These are phyloP conservation scores for Scolopax rusticola DNA, from an alignment of 2,797 vertebrate genomes.

Conservation along the genomic window DNA sequence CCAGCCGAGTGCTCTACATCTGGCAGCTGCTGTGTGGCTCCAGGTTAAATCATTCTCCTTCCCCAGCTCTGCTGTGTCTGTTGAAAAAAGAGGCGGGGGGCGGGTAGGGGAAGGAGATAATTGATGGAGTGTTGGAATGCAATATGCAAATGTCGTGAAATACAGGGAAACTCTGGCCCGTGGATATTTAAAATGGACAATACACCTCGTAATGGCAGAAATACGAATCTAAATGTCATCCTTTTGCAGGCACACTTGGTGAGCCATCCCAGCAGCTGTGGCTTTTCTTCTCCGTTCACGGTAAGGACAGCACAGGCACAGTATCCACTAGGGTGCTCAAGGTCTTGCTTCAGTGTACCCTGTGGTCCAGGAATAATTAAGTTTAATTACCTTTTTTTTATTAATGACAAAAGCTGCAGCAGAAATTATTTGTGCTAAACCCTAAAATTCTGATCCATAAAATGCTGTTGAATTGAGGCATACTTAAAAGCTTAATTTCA, in stretches of 20 bases:
- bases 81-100: neutral
- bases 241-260: neutral
- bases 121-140: neutral
- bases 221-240: neutral
- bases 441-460: neutral
- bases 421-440: neutral
- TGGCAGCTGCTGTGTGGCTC: neutral
- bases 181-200: neutral
- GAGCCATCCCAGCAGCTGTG: neutral
- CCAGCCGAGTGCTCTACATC: neutral
- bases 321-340: neutral
- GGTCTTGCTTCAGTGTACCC: neutral
- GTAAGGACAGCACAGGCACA: neutral
- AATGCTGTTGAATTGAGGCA: neutral
- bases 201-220: neutral
- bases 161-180: fast-evolving
- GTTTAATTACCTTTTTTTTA: neutral
- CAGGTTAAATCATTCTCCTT: neutral
- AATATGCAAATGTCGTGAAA: neutral
- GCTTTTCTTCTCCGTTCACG: neutral
- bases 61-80: fast-evolving
- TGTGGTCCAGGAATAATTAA: neutral
- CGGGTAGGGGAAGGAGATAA: neutral
- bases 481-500: neutral
- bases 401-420: neutral